Percentiles rank a stretch among this genome's conserved stretches.
phyloP scores from a whole-genome alignment of 2,797 vertebrate genomes.

The Eulemur coronatus region DNA sequence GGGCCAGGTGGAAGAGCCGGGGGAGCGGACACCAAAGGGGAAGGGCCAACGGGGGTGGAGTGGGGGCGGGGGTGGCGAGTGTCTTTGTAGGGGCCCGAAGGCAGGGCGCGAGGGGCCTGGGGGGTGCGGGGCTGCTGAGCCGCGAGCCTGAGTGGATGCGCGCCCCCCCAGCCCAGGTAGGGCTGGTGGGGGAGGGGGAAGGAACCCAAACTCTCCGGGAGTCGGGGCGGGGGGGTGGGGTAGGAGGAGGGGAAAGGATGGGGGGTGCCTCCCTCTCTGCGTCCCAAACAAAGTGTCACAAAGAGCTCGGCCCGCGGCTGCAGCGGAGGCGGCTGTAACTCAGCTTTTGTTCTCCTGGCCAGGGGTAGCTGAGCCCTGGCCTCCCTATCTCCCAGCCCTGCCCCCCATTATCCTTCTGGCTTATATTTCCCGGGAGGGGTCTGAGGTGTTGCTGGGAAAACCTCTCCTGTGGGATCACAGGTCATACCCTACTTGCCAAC shows the following conservation, averaged over 20 bases:
- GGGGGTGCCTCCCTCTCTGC: constrained; percentile 78
- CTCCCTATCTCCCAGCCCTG: constrained; percentile 61
- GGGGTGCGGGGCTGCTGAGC: constrained; percentile 43
- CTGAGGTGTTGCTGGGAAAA: constrained; percentile 46
- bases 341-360: constrained; percentile 80
- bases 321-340: constrained; percentile 78
- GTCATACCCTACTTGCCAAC: constrained; percentile 49
- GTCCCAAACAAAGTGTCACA: constrained; percentile 83
- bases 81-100: constrained; percentile 77
- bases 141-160: constrained; percentile 23
- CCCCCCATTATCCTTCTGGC: constrained; percentile 52
- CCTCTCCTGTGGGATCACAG: constrained; percentile 45
- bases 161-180: constrained; percentile 71
- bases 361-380: constrained; percentile 72
- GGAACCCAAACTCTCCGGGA: constrained; percentile 65
- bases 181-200: constrained; percentile 58
- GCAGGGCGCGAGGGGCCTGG: constrained; percentile 66
- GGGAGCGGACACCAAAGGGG: constrained; percentile 43
- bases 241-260: constrained; percentile 69
- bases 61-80: constrained; percentile 27
- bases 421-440: constrained; percentile 48
- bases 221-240: not conserved
- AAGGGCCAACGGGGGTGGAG: constrained; percentile 42
- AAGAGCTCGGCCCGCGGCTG: constrained; percentile 81
- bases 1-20: constrained; percentile 25